These are phyloP conservation scores for Saxidomus purpurata DNA, from an alignment of 1,140 invertebrate species.

Conservation along the genomic window DNA sequence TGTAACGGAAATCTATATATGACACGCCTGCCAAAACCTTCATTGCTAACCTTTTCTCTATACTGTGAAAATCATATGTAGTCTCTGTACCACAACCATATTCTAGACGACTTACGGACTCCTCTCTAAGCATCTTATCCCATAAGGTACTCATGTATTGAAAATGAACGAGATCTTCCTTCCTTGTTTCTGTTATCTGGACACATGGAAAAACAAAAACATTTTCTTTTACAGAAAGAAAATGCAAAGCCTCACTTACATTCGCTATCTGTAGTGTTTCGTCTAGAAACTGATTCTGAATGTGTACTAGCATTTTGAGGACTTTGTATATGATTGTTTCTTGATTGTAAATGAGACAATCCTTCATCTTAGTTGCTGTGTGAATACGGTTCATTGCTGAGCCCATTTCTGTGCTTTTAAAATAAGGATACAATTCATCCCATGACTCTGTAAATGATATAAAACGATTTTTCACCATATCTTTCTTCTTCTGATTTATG, in stretches of 20 bases:
- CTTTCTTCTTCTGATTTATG: background rate
- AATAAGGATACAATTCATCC: background rate
- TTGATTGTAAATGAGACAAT: constrained; percentile 27
- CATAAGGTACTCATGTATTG: background rate
- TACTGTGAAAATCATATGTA: constrained; percentile 38
- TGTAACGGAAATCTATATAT: background rate
- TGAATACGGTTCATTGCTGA: background rate
- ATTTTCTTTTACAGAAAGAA: background rate
- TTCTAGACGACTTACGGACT: constrained; percentile 15
- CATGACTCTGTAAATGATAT: constrained; percentile 30
- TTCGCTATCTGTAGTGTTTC: background rate
- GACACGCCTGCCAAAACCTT: background rate
- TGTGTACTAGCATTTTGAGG: constrained; percentile 7
- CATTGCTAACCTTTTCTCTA: constrained; percentile 33
- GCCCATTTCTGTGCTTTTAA: background rate
- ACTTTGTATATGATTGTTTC: constrained; percentile 3
- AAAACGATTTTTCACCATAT: constrained; percentile 13
- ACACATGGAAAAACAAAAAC: background rate
- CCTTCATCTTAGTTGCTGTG: background rate
- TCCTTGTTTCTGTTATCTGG: constrained; percentile 24
- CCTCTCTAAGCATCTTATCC: background rate
- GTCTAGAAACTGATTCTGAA: constrained; percentile 38
- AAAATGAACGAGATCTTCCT: constrained; percentile 33
- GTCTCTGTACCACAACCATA: constrained; percentile 38
- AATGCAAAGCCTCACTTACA: background rate